phyloP scores from a whole-genome alignment of 1,140 invertebrate genomes.

The Diabrotica virgifera region DNA sequence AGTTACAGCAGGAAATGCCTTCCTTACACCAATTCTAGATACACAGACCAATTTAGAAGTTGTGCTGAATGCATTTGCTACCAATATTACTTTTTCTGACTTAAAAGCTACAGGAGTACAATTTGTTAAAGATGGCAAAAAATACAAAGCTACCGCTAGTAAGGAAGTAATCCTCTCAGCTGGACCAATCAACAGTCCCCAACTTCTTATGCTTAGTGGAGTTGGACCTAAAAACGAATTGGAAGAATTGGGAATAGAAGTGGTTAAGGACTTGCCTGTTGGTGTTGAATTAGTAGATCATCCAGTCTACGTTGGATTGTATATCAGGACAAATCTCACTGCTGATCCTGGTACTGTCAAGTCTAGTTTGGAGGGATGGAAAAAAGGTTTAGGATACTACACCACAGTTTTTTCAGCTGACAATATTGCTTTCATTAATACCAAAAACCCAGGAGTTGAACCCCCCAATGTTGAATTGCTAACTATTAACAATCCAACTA shows the following conservation, averaged over 20 bases:
- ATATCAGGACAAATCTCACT: constrained; percentile 10
- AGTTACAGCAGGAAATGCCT: constrained; percentile 53
- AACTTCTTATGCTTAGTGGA: constrained; percentile 74
- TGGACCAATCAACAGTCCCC: constrained; percentile 67
- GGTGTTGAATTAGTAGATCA: constrained; percentile 74
- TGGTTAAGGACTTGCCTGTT: constrained; percentile 64
- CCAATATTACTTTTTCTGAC: constrained; percentile 52
- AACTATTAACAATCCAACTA: neutral
- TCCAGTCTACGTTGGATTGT: constrained; percentile 46
- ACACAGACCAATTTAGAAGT: constrained; percentile 63
- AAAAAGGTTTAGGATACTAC: neutral
- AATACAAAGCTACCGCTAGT: constrained; percentile 51
- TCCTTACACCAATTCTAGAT: constrained; percentile 52
- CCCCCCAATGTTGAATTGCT: neutral
- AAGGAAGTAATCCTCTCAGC: constrained; percentile 72
- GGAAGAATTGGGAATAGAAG: constrained; percentile 54
- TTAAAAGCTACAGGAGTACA: constrained; percentile 52
- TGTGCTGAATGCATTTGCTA: constrained; percentile 51
- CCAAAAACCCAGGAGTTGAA: neutral
- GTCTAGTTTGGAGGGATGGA: neutral
- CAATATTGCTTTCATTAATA: neutral
- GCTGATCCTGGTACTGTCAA: neutral
- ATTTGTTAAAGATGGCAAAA: constrained; percentile 50
- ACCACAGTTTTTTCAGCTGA: neutral
- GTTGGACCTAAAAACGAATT: constrained; percentile 69